Evolutionary conservation across 2,797 vertebrate species (phyloP), one percentile per base, ranked within the genome.

Genomic region (Fistularia tabacaria): DNA sequence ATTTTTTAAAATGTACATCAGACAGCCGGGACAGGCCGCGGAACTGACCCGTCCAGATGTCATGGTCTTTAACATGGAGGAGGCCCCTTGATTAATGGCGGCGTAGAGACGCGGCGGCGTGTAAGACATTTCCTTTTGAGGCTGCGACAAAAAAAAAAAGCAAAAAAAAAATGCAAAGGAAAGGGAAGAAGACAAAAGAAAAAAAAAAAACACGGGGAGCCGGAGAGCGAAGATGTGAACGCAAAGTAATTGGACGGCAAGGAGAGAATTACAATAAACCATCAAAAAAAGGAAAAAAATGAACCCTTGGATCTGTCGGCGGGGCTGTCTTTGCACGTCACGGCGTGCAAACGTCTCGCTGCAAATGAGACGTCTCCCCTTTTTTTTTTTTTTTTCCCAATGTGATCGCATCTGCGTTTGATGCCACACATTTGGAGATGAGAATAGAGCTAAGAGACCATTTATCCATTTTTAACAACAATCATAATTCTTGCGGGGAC

Each of bases 211-310:
- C 52, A 51, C 49, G 1, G 74, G 73, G 76, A 76, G 62, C 69
- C 11, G 54, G 41, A 43, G 59, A 62, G 66, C 40, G 59, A 70
- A 83, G 73, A 72, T 61, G 37, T 55, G 50, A 71, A 79, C 71
- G 80, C 64, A 80, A 81, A 86, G 69, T 67, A 69, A 64, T 75
- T 58, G 25, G 73, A 41, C 64, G 66, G 54, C 41, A 57, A 42
- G 50, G 57, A 44, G 57, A 68, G 66, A 80, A 76, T 69, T 73
- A 77, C 49, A 62, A 78, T 76, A 77, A 77, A 85, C 77, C 68
- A 76, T 81, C 48, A 80, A 81, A 75, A 76, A 77, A 77, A 57
- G 61, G 68, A 25, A 25, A 25, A 5, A 25, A 25, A 40, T 39
- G 14, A 70, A 62, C 63, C 76, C 77, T 72, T 64, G 10, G 36